Conservation (phyloP, 2,113 vertebrate genomes). For the Macrotis lagotis region DNA sequence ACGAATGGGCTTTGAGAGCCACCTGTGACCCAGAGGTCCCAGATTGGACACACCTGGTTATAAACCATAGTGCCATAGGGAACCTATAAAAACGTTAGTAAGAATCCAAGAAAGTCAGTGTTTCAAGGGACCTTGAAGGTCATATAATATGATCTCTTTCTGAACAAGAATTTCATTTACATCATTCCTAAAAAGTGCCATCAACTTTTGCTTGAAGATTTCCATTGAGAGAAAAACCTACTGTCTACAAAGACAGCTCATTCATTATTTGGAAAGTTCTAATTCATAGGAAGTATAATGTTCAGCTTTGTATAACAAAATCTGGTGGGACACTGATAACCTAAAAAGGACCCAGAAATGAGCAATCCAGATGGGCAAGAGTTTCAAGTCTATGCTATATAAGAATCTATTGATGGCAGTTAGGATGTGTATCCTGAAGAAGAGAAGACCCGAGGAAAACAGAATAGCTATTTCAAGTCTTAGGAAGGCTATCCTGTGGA, state of each 20-base stretch:
- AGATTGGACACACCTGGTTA: no score
- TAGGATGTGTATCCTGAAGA: background rate
- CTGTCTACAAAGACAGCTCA: background rate
- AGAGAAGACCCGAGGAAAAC: background rate
- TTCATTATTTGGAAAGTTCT: background rate
- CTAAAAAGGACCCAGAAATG: background rate
- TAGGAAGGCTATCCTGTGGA: background rate
- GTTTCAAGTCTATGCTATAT: background rate
- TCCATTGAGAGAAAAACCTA: background rate
- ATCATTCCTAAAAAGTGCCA: background rate
- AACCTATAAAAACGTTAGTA: background rate
- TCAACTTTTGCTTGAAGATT: background rate
- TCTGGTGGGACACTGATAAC: background rate
- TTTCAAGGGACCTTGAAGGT: background rate
- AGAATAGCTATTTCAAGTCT: background rate
- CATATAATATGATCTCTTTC: background rate
- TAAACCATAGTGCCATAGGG: background rate
- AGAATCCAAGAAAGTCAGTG: background rate
- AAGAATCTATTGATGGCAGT: background rate
- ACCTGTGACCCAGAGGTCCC: no score
- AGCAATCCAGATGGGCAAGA: background rate
- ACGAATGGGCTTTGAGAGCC: no score
- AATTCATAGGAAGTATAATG: background rate
- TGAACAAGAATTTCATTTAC: background rate
- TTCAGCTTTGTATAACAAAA: background rate